phyloP scores from a whole-genome alignment of 1,140 invertebrate species.

The Trachelipus rathkii region DNA sequence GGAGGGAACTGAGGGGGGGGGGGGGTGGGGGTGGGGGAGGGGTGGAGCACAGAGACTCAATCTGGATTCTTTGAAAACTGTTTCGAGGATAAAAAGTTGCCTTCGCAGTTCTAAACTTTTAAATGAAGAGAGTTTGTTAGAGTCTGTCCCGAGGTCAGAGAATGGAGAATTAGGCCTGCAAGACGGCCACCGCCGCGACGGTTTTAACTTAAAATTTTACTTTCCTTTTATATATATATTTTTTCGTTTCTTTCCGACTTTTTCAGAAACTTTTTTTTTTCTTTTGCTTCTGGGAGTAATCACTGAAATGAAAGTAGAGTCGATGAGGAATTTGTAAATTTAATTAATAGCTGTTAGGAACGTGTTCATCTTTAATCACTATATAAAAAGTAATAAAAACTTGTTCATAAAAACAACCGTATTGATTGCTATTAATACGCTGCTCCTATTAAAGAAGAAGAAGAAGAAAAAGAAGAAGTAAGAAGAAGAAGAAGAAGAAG shows the following conservation, averaged over 20 bases:
- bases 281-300: too few relatives aligned
- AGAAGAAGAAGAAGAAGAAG: too few relatives aligned
- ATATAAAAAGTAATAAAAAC: too few relatives aligned
- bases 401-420: too few relatives aligned
- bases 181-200: not conserved
- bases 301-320: too few relatives aligned
- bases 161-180: not conserved
- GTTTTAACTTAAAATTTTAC: conserved; percentile 6
- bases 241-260: not conserved
- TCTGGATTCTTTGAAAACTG: conserved; percentile 6
- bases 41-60: not conserved
- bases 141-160: not conserved
- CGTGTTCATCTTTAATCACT: too few relatives aligned
- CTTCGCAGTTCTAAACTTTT: not conserved
- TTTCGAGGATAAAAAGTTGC: not conserved
- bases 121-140: conserved; percentile 13
- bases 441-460: too few relatives aligned
- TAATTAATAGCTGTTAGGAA: too few relatives aligned
- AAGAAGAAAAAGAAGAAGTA: too few relatives aligned
- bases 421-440: too few relatives aligned
- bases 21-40: not conserved
- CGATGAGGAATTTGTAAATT: too few relatives aligned
- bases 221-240: not conserved
- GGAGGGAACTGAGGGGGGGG: not conserved
- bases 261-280: too few relatives aligned